phyloP scores from a whole-genome alignment of 2,888 invertebrate genomes.

The Leucozona laternaria region DNA sequence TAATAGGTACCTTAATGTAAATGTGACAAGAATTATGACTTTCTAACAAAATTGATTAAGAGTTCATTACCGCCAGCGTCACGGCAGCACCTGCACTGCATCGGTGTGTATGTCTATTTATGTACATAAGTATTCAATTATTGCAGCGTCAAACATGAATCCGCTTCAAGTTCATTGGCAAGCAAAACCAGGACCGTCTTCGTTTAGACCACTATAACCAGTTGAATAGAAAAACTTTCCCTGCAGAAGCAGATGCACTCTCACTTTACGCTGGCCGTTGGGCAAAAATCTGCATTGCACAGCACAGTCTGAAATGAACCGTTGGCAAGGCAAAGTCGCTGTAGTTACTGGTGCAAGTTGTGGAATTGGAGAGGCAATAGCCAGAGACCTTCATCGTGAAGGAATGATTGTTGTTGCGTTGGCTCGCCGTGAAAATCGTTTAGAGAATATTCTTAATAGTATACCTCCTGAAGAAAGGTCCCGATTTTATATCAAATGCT shows the following conservation, averaged over 20 bases:
- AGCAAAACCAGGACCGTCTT: not conserved
- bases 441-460: slow-evolving; percentile 59
- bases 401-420: slow-evolving; percentile 85
- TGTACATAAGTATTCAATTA: too few species aligned
- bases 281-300: not conserved
- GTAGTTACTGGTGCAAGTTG: slow-evolving; percentile 86
- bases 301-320: slow-evolving; percentile 81
- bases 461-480: slow-evolving; percentile 51
- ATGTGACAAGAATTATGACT: too few species aligned
- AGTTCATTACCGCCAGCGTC: too few species aligned
- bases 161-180: slow-evolving; percentile 16
- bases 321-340: slow-evolving; percentile 85
- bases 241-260: not conserved
- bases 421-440: slow-evolving; percentile 82
- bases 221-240: slow-evolving; percentile 19
- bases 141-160: not conserved
- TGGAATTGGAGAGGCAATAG: slow-evolving; percentile 85
- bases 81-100: too few species aligned
- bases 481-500: slow-evolving; percentile 60
- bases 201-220: not conserved
- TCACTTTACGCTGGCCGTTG: not conserved
- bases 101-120: too few species aligned
- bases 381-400: slow-evolving; percentile 81
- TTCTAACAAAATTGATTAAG: too few species aligned
- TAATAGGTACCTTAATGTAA: too few species aligned